Evolutionary conservation across 1,140 invertebrate species (phyloP).

Genomic region (Diorhabda elongata): DNA sequence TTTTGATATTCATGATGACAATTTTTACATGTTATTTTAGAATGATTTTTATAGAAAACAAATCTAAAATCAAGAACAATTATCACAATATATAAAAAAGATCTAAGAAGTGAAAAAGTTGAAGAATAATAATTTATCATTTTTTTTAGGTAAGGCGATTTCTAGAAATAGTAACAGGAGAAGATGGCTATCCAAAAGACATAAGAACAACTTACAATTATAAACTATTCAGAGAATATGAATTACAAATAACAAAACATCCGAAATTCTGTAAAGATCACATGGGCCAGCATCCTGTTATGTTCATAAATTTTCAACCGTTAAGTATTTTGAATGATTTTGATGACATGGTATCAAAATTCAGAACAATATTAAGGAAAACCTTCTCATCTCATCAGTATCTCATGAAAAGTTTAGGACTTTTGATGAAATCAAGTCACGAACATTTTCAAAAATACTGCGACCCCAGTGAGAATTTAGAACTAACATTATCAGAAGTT

Average conservation of each 20-base stretch:
- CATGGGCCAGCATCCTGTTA: not conserved
- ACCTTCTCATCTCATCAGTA: not conserved
- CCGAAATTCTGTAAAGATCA: not conserved
- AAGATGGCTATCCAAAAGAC: not conserved
- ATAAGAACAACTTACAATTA: not conserved
- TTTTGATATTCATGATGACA: too few relatives aligned
- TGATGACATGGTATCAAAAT: not conserved
- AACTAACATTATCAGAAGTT: not conserved
- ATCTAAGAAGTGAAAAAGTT: too few relatives aligned
- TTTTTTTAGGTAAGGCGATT: not conserved
- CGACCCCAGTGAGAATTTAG: not conserved
- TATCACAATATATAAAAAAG: too few relatives aligned
- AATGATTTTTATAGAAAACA: too few relatives aligned
- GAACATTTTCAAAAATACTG: not conserved
- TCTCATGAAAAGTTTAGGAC: not conserved
- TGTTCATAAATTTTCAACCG: not conserved
- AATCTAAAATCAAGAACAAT: too few relatives aligned
- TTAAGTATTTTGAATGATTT: not conserved
- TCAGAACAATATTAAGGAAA: not conserved
- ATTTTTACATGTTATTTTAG: too few relatives aligned
- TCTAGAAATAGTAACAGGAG: not conserved
- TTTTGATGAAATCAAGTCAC: not conserved
- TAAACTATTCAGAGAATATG: not conserved
- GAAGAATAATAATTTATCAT: not conserved
- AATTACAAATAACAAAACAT: not conserved